A percentile compares a stretch with the other conserved stretches of the same genome.
phyloP scores from a whole-genome alignment of 2,888 invertebrate genomes.

The Sphinx pinastri region DNA sequence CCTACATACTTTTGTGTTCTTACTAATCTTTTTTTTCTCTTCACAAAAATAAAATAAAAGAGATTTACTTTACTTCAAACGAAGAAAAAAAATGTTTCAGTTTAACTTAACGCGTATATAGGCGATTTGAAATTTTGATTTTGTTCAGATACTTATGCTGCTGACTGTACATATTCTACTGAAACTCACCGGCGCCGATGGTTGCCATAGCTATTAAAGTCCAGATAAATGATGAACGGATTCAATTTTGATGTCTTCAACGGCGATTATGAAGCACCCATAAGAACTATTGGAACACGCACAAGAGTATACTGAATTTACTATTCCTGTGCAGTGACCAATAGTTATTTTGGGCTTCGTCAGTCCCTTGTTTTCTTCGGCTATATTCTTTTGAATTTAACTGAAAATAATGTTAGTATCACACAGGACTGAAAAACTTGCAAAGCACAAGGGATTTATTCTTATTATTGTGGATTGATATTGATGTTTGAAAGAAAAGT shows the following conservation, averaged over 20 bases:
- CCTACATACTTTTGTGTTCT: no score
- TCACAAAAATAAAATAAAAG: no score
- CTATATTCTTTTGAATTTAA: slow-evolving; percentile 1
- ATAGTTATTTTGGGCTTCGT: slow-evolving; percentile 95
- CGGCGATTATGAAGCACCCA: slow-evolving; percentile 86
- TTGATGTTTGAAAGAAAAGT: background rate
- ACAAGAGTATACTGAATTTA: slow-evolving; percentile 93
- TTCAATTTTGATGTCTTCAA: slow-evolving; percentile 36
- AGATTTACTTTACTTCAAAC: no score
- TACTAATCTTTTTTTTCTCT: no score
- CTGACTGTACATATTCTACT: no score
- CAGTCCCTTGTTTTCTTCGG: slow-evolving; percentile 36
- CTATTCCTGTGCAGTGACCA: slow-evolving; percentile 99
- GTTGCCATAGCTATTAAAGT: background rate
- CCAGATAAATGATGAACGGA: slow-evolving; percentile 17
- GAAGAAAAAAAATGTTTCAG: no score
- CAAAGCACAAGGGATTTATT: background rate
- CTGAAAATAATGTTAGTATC: slow-evolving; percentile 31
- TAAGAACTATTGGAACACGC: slow-evolving; percentile 99
- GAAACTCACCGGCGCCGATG: slow-evolving; percentile 1
- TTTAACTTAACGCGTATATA: no score
- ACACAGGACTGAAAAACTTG: slow-evolving; percentile 25
- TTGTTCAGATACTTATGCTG: no score
- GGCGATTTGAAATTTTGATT: no score
- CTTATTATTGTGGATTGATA: background rate